phyloP scores from a whole-genome alignment of 2,797 vertebrate genomes.

The Orientallactaga sibirica region DNA sequence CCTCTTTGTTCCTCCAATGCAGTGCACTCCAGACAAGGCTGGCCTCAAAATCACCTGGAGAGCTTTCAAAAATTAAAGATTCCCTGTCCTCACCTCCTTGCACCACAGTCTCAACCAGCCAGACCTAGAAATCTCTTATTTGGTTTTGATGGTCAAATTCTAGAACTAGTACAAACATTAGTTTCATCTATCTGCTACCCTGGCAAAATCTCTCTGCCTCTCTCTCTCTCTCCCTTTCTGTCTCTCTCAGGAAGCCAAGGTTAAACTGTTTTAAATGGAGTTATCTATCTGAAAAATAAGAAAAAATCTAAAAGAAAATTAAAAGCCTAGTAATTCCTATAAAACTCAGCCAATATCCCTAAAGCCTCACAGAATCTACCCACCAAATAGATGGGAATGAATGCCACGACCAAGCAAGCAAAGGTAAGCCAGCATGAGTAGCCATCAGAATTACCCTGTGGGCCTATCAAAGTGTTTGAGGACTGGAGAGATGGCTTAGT shows the following conservation, averaged over 20 bases:
- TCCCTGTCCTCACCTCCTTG: background rate
- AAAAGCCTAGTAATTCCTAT: background rate
- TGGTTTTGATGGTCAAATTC: background rate
- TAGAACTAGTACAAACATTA: background rate
- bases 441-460: background rate
- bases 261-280: no score
- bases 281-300: no score
- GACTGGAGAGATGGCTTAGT: no score
- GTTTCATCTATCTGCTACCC: background rate
- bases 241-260: no score
- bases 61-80: constrained; percentile 42
- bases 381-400: background rate
- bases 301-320: background rate
- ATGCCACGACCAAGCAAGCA: background rate
- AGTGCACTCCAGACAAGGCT: background rate
- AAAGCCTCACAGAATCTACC: background rate
- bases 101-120: background rate
- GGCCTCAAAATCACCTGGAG: background rate
- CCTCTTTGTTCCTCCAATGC: background rate
- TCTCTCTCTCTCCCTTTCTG: no score
- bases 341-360: constrained; percentile 16
- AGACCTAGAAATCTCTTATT: constrained; percentile 11
- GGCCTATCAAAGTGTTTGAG: background rate
- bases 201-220: background rate
- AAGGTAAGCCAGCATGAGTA: background rate